Evolutionary conservation across 2,797 vertebrate species (phyloP), one percentile per base, ranked within the genome.

Genomic region (Chiloscyllium punctatum): DNA sequence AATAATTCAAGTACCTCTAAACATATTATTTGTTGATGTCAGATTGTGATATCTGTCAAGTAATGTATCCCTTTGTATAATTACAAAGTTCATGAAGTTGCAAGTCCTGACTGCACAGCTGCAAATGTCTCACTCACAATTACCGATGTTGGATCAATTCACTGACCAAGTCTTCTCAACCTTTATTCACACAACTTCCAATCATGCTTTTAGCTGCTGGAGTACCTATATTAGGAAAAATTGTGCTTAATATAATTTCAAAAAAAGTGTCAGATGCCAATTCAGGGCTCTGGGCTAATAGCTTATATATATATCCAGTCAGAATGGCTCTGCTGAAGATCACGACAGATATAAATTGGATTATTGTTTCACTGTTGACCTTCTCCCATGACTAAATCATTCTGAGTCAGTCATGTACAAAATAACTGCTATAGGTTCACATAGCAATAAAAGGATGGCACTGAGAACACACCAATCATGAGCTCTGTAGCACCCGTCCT

Each of bases 1-100:
- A 92, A 92, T 68, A 92, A 92, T 92, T 42, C 42, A 69, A 33
- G 90, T 69, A 42, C 37, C 92, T 92, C 53, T 91, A 30, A 37
- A 92, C 57, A 69, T 27, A 66, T 92, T 37, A 92, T 69, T 69
- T 21, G 15, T 68, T 92, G 21, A 69, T 6, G 9, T 51, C 62
- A 92, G 69, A 69, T 69, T 23, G 18, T 23, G 6, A 18, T 21
- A 37, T 48, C 37, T 68, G 90, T 25, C 90, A 92, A 37, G 4
- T 92, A 92, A 69, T 23, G 33, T n/a, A 33, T 91, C 57, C 57
- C 30, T 30, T 25, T 13, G 21, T 42, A 23, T 69, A 68, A 92
- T 69, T 92, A 66, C 18, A 92, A 2, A 42, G 62, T 69, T 92
- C 33, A 69, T 92, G 25, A 92, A 92, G 66, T 69, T 90, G 53